Evolutionary conservation across 1,140 invertebrate genomes (phyloP), one percentile per base, ranked within the genome.

Genomic region (Bombus affinis): DNA sequence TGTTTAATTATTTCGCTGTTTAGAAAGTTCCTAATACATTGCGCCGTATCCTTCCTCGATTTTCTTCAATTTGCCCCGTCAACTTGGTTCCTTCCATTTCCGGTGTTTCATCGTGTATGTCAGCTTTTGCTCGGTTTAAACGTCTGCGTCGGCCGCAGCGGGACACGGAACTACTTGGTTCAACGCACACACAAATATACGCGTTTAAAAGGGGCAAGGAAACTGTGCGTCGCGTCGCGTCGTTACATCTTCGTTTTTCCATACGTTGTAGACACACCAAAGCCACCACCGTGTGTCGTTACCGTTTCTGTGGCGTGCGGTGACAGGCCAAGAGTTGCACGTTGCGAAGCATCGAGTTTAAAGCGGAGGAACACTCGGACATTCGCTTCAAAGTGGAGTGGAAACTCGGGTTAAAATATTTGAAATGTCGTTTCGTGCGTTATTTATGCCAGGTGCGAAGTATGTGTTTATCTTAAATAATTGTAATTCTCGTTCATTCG

Each of bases 341-440:
- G 88, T 85, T 84, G 87, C 85, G 83, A 89, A 89, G 79, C 91
- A 89, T 90, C 90, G 91, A 92, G 85, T 79, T 79, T 73, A 57
- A 81, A 88, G 73, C 85, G 79, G 39, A 83, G 76, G 32, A 80
- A 68, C 83, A 82, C 83, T 90, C 74, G 83, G 85, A 84, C 70
- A 72, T 47, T 82, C 68, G 65, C 72, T 62, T 77, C 74, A 47
- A 86, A 90, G 85, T 86, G 72, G 83, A 77, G 83, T 87, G 37
- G 81, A 18, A 76, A 85, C 37, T 62, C 77, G 83, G 83, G 70
- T 79, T 83, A 82, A 91, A 89, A 86, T 88, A 92, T 86, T 88
- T 85, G 74, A 73, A 88, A 88, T 57, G 82, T 62, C 66, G 70
- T 85, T 57, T 42, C 70, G 12, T 22, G 65, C 71, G 76, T 80